A percentile compares a stretch with the other conserved stretches of the same genome.
phyloP scores from a whole-genome alignment of 2,797 vertebrate genomes.

The Gila robusta region DNA sequence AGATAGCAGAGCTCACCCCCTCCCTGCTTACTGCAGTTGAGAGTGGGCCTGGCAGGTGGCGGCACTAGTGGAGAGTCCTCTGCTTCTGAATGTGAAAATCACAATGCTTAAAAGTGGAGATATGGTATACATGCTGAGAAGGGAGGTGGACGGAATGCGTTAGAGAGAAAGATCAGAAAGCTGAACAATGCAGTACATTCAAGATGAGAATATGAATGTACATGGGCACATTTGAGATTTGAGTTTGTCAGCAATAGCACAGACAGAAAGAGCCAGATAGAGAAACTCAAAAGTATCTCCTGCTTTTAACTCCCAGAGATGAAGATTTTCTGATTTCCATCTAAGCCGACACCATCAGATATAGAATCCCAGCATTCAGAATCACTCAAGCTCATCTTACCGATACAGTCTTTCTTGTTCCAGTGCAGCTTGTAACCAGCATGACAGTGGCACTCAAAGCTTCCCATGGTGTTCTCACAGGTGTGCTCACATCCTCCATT shows the following conservation, averaged over 20 bases:
- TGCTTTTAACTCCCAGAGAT: conserved; percentile 82
- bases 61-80: conserved; percentile 79
- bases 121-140: conserved; percentile 13
- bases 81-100: conserved; percentile 85
- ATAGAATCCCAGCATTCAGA: conserved; percentile 6
- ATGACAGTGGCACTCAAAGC: conserved; percentile 90
- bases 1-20: conserved; percentile 92
- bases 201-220: conserved; percentile 10
- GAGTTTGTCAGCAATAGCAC: conserved; percentile 69
- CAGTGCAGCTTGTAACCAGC: conserved; percentile 92
- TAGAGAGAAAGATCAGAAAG: conserved; percentile 19
- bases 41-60: conserved; percentile 81
- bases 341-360: conserved; percentile 27
- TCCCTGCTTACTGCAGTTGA: conserved; percentile 90
- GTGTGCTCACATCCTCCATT: conserved; percentile 93
- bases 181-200: conserved; percentile 13
- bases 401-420: conserved; percentile 98
- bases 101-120: conserved; percentile 82
- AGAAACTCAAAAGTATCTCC: conserved; percentile 92
- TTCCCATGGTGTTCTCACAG: conserved; percentile 89
- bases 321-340: conserved; percentile 43
- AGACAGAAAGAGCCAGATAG: conserved; percentile 69
- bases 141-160: conserved; percentile 44
- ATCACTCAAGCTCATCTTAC: conserved; percentile 80
- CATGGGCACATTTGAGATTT: conserved; percentile 14